Conservation (phyloP, 1,140 invertebrate genomes). For the Battus philenor region DNA sequence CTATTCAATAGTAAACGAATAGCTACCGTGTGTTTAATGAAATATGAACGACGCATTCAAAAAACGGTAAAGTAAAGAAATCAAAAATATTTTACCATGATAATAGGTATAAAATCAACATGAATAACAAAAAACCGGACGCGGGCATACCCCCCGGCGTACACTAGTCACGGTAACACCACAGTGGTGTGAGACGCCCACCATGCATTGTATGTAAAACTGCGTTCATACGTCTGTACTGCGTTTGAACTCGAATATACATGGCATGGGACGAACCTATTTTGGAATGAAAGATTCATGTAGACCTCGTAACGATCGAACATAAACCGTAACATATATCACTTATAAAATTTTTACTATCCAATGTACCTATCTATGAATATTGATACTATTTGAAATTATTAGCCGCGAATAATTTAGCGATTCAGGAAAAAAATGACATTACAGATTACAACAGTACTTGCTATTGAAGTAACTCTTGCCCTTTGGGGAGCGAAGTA, state of each 20-base stretch:
- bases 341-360: no score
- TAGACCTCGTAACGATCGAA: no score
- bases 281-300: conserved; percentile 34
- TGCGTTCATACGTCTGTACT: conserved; percentile 25
- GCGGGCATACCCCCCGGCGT: neutral
- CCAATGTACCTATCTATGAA: no score
- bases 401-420: no score
- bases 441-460: no score
- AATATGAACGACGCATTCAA: neutral
- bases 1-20: conserved; percentile 2
- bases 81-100: conserved; percentile 9
- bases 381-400: no score
- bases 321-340: no score
- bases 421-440: no score
- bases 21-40: conserved; percentile 5
- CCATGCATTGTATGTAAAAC: conserved; percentile 62
- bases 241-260: conserved; percentile 39
- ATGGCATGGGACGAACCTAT: conserved; percentile 45
- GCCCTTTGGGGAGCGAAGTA: no score
- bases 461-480: no score
- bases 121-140: conserved; percentile 14
- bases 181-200: conserved; percentile 35
- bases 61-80: conserved; percentile 7
- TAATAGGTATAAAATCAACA: conserved; percentile 14
- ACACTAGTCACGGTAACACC: conserved; percentile 19